Conservation (phyloP, 2,113 vertebrate genomes). For the Bujurquina vittata region DNA sequence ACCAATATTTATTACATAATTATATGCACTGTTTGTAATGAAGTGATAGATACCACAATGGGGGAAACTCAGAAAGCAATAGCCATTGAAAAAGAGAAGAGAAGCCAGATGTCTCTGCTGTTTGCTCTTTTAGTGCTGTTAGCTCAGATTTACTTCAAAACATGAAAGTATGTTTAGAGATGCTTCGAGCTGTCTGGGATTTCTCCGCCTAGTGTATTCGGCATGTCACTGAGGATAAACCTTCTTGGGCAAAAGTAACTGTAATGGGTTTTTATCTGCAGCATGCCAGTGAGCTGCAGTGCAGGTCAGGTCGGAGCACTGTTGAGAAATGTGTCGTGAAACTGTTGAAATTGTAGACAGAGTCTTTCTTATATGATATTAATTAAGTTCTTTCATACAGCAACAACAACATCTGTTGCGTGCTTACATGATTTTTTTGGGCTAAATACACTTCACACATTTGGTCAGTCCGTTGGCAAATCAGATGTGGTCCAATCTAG, state of each 20-base stretch:
- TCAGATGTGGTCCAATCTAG: background rate
- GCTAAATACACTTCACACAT: background rate
- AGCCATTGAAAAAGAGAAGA: background rate
- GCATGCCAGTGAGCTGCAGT: slow-evolving; percentile 7
- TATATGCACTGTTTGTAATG: background rate
- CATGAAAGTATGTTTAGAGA: slow-evolving; percentile 23
- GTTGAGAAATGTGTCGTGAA: background rate
- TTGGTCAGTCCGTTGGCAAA: background rate
- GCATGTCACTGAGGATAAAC: slow-evolving; percentile 34
- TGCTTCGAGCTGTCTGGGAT: slow-evolving; percentile 38
- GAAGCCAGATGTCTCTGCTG: slow-evolving; percentile 34
- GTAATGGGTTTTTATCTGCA: slow-evolving; percentile 15
- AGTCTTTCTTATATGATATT: background rate
- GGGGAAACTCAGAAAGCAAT: background rate
- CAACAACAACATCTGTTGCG: background rate
- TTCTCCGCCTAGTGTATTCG: slow-evolving; percentile 11
- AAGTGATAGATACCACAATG: background rate
- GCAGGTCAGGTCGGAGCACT: background rate
- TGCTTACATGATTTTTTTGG: background rate
- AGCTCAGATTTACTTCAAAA: slow-evolving; percentile 46
- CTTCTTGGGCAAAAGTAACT: slow-evolving; percentile 7
- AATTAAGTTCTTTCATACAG: background rate
- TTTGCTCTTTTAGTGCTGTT: slow-evolving; percentile 15
- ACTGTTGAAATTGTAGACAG: background rate
- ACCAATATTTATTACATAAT: background rate